Percentiles rank a stretch among this genome's conserved stretches.
These are phyloP conservation scores for Benitochromis conjunctus DNA, from an alignment of 2,113 vertebrate species.

Conservation along the genomic window DNA sequence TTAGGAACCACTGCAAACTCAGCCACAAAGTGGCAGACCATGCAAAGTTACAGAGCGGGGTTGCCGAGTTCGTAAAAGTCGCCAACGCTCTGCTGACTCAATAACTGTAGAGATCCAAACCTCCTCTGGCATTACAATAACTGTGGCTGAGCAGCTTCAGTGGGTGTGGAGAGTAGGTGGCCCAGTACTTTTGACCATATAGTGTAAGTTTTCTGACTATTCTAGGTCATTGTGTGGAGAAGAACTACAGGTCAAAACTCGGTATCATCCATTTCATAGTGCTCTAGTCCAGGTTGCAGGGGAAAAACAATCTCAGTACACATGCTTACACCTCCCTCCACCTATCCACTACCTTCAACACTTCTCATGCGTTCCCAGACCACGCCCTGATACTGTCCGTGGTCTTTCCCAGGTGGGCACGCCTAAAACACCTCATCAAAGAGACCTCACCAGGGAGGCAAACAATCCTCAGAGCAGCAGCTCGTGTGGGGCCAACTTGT, in stretches of 20 bases:
- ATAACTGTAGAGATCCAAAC: not conserved
- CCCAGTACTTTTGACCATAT: not conserved
- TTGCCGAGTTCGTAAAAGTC: not conserved
- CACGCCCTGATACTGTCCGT: fast-evolving
- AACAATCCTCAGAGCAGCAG: not conserved
- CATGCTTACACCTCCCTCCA: not conserved
- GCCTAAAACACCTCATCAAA: not conserved
- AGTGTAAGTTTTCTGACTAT: not conserved
- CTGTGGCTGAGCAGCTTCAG: not conserved
- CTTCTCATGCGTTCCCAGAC: not conserved
- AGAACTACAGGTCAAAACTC: not conserved
- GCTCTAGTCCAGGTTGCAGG: not conserved
- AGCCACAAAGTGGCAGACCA: not conserved
- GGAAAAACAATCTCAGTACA: not conserved
- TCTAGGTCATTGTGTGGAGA: not conserved
- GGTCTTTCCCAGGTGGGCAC: not conserved
- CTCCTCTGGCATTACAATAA: not conserved
- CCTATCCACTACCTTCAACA: not conserved
- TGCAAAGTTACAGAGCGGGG: not conserved
- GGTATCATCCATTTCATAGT: not conserved
- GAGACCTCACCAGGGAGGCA: not conserved
- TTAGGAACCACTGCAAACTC: not conserved
- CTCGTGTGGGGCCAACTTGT: not conserved
- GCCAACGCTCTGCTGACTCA: not conserved
- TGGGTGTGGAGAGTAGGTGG: not conserved